Conservation (phyloP, 2,888 invertebrate species). For the Therioaphis trifolii region DNA sequence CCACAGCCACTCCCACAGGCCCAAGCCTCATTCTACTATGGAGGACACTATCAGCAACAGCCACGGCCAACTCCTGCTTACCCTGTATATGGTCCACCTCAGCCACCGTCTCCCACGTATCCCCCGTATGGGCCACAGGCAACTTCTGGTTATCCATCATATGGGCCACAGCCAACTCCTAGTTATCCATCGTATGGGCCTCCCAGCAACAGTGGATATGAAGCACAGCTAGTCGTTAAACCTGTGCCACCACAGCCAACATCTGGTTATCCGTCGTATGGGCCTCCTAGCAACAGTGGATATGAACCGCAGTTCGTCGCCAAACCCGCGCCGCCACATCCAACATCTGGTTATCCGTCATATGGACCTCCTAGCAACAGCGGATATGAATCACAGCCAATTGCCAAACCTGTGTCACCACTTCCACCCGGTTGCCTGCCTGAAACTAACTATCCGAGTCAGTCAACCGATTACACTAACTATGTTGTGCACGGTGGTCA, state of each 20-base stretch:
- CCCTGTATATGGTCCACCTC: background rate
- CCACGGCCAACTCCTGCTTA: background rate
- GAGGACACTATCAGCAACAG: background rate
- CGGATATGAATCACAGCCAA: background rate
- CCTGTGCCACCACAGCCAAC: no score
- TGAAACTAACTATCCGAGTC: background rate
- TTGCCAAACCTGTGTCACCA: background rate
- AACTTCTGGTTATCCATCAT: background rate
- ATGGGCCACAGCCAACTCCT: background rate
- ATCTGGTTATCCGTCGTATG: slow-evolving; percentile 9
- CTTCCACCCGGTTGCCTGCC: slow-evolving; percentile 6
- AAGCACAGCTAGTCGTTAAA: no score
- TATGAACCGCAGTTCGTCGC: slow-evolving; percentile 3
- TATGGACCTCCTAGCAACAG: background rate
- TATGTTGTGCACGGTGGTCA: slow-evolving; percentile 39
- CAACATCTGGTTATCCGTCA: background rate
- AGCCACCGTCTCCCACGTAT: background rate
- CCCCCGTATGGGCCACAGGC: background rate
- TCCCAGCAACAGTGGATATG: no score
- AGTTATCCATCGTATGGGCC: background rate
- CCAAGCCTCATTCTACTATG: background rate
- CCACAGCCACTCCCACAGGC: background rate
- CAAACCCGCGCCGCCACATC: background rate
- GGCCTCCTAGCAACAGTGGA: background rate
- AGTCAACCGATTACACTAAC: slow-evolving; percentile 14